Evolutionary conservation across 2,113 vertebrate genomes (phyloP).

Genomic region (Pteruthius melanotis): DNA sequence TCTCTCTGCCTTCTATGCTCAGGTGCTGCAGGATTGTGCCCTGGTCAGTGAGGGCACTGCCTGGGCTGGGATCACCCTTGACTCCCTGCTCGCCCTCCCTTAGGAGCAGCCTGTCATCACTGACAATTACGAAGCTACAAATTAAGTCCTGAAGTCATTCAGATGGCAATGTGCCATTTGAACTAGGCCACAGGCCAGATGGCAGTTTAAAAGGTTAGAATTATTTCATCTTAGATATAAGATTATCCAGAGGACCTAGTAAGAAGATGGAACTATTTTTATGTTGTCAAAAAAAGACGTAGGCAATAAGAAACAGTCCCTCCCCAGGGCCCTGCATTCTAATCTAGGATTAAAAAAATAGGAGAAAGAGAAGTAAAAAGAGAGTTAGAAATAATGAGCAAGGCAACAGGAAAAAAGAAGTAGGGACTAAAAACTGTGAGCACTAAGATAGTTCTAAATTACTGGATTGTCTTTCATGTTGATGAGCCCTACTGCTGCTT

Average conservation of each 20-base stretch:
- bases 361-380: background rate
- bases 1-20: background rate
- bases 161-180: background rate
- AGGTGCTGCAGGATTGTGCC: background rate
- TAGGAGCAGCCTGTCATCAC: background rate
- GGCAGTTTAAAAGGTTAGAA: background rate
- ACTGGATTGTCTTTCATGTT: background rate
- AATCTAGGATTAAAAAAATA: background rate
- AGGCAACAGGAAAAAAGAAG: background rate
- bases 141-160: background rate
- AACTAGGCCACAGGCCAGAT: background rate
- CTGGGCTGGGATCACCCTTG: background rate
- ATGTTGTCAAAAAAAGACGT: background rate
- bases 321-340: background rate
- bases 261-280: background rate
- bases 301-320: background rate
- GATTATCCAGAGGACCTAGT: background rate
- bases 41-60: background rate
- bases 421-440: background rate
- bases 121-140: background rate
- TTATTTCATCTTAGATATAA: background rate
- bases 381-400: background rate
- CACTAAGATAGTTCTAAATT: background rate
- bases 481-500: background rate
- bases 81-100: background rate